A percentile compares a stretch with the other conserved stretches of the same genome.
Evolutionary conservation across 2,888 invertebrate genomes (phyloP).

Genomic region (Camptogramma bilineatum): DNA sequence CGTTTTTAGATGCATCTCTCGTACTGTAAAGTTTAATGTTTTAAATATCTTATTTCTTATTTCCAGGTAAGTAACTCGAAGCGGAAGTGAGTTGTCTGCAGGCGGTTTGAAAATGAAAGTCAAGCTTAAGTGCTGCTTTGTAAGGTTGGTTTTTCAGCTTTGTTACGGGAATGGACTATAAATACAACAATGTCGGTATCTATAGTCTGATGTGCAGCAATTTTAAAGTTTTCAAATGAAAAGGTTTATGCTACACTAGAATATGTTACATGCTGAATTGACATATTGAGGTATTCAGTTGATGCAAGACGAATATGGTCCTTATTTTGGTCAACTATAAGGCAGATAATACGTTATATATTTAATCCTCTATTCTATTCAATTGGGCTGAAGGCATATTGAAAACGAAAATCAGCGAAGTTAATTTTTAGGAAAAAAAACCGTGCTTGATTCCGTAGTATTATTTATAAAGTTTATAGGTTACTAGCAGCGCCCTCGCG

Average conservation of each 20-base stretch:
- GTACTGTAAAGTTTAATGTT: constrained; percentile 1
- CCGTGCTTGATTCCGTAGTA: too few relatives aligned
- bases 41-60: constrained; percentile 17
- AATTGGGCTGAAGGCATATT: too few relatives aligned
- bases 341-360: too few relatives aligned
- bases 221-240: neutral
- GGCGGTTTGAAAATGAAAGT: constrained; percentile 2
- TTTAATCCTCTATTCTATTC: too few relatives aligned
- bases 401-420: too few relatives aligned
- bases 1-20: neutral
- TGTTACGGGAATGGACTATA: neutral
- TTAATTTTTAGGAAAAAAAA: too few relatives aligned
- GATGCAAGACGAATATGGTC: too few relatives aligned
- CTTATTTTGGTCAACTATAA: too few relatives aligned
- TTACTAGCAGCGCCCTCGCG: too few relatives aligned
- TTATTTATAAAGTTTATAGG: too few relatives aligned
- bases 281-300: too few relatives aligned
- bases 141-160: constrained; percentile 9
- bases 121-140: neutral
- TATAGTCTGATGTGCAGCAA: neutral
- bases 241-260: neutral
- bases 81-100: constrained; percentile 19
- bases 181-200: neutral
- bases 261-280: too few relatives aligned
- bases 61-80: constrained; percentile 45